Evolutionary conservation across 2,113 vertebrate species (phyloP).

Genomic region (Ardeotis arabs): DNA sequence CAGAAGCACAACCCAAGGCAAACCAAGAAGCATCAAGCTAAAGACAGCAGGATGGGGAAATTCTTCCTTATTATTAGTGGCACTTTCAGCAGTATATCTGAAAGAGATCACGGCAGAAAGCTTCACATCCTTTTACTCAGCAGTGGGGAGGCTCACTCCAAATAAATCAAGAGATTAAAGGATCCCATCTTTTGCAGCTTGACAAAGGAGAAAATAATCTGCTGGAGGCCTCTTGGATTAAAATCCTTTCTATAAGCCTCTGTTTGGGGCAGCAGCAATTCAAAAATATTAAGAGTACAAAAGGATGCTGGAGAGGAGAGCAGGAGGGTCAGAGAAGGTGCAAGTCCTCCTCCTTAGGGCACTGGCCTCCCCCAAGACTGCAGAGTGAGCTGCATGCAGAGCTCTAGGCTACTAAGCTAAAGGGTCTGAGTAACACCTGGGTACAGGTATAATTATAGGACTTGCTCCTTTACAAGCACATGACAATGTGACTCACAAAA

Average conservation of each 20-base stretch:
- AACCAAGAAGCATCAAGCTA: neutral
- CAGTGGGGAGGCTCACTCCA: neutral
- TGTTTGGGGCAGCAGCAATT: neutral
- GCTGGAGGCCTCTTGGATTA: neutral
- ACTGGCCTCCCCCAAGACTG: neutral
- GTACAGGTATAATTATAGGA: neutral
- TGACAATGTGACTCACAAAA: neutral
- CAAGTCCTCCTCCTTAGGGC: neutral
- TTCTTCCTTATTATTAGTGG: neutral
- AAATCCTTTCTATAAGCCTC: neutral
- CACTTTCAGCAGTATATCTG: neutral
- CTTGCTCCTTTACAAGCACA: neutral
- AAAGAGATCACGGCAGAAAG: neutral
- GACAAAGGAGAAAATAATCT: neutral
- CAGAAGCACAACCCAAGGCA: neutral
- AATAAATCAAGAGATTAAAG: neutral
- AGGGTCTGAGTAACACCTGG: neutral
- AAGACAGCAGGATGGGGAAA: neutral
- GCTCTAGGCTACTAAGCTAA: neutral
- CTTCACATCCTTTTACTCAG: neutral
- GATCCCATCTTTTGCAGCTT: neutral
- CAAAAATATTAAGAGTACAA: neutral
- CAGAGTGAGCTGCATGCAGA: neutral
- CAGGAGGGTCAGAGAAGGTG: neutral
- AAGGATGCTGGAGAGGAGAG: neutral